phyloP scores from a whole-genome alignment of 2,888 invertebrate species.

The Tupiocoris notatus region DNA sequence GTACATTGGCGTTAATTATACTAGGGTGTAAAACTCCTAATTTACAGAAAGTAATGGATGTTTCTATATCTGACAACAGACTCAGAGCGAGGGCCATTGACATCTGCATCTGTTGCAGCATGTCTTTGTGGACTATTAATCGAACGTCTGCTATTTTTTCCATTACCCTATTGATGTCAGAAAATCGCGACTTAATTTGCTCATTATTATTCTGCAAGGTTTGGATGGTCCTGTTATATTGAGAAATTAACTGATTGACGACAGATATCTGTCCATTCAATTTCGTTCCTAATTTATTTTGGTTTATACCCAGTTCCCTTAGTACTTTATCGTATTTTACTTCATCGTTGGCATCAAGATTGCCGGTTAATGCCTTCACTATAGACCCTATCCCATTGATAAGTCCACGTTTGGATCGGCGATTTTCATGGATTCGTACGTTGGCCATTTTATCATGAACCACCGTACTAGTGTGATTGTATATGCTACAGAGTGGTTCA shows the following conservation, averaged over 20 bases:
- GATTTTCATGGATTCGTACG: too few species aligned
- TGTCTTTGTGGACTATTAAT: not conserved
- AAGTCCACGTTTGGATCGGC: slow-evolving; percentile 26
- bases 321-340: not conserved
- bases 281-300: slow-evolving; percentile 5
- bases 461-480: not conserved
- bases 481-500: not conserved
- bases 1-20: not conserved
- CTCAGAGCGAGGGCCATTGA: not conserved
- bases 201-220: not conserved
- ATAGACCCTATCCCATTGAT: too few species aligned
- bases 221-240: slow-evolving; percentile 2
- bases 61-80: not conserved
- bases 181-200: too few species aligned
- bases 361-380: not conserved
- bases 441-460: slow-evolving; percentile 4
- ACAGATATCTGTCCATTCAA: not conserved
- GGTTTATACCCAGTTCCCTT: not conserved
- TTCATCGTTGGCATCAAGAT: slow-evolving; percentile 14
- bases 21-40: too few species aligned
- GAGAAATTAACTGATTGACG: too few species aligned
- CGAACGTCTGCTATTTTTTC: not conserved
- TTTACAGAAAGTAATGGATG: not conserved
- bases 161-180: not conserved
- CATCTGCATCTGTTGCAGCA: not conserved